These are phyloP conservation scores for Urophycis tenuis DNA, from an alignment of 2,797 vertebrate genomes.

Conservation along the genomic window DNA sequence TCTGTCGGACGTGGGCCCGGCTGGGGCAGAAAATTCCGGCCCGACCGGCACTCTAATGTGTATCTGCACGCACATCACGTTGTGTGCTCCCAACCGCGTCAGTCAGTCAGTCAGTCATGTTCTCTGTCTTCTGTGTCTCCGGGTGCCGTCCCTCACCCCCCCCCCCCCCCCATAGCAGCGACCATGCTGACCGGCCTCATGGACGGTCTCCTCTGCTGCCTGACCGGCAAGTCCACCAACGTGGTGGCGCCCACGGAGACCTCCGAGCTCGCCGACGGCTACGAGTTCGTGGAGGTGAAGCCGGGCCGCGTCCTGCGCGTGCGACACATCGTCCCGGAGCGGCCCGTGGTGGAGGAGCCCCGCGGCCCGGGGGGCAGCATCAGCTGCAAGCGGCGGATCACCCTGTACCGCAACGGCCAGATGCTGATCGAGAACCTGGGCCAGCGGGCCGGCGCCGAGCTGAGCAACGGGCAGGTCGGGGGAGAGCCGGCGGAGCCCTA, in stretches of 20 bases:
- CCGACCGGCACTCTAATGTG: too few relatives aligned
- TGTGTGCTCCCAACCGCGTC: not conserved
- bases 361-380: constrained; percentile 59
- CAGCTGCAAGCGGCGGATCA: constrained; percentile 87
- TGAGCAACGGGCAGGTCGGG: constrained; percentile 67
- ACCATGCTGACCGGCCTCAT: constrained; percentile 86
- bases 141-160: not conserved
- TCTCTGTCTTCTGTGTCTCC: not conserved
- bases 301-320: constrained; percentile 85
- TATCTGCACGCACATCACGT: too few relatives aligned
- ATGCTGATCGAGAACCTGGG: constrained; percentile 89
- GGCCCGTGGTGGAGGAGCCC: constrained; percentile 56
- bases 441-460: constrained; percentile 68
- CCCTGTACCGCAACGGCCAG: constrained; percentile 85
- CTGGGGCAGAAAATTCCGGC: too few relatives aligned
- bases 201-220: constrained; percentile 85
- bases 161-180: constrained; percentile 43
- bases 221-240: constrained; percentile 79
- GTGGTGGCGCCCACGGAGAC: constrained; percentile 80
- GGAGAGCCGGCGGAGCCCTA: constrained; percentile 54
- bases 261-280: constrained; percentile 80
- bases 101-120: too few relatives aligned
- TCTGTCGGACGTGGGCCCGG: too few relatives aligned
- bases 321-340: constrained; percentile 72
- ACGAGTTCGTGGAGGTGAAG: constrained; percentile 92